phyloP scores from a whole-genome alignment of 2,797 vertebrate species.

The Tinamus major region DNA sequence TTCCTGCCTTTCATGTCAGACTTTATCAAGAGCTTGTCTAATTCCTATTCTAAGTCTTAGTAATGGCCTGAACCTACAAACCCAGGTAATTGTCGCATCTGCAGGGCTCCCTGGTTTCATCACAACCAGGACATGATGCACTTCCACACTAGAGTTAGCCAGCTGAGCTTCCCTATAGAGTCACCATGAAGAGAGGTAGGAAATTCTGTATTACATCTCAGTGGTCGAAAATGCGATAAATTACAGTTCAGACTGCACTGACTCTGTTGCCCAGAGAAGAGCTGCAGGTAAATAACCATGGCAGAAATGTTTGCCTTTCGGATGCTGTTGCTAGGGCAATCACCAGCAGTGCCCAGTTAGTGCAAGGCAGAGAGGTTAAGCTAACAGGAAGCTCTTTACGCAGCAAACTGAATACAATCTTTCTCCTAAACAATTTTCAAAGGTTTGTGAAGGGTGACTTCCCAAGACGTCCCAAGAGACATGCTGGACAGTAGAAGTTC shows the following conservation, averaged over 20 bases:
- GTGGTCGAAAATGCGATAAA: not conserved
- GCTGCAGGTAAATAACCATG: not conserved
- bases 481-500: not conserved
- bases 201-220: not conserved
- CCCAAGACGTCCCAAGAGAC: not conserved
- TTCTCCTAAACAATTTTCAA: not conserved
- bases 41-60: not conserved
- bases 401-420: not conserved
- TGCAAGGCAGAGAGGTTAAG: rapidly evolving
- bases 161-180: not conserved
- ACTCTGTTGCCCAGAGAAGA: not conserved
- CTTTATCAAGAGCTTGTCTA: not conserved
- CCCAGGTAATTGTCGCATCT: not conserved
- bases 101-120: not conserved
- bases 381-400: not conserved
- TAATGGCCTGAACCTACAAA: not conserved
- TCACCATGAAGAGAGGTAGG: not conserved
- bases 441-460: not conserved
- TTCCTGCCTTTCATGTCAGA: not conserved
- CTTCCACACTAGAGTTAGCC: not conserved
- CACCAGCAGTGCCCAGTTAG: not conserved
- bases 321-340: not conserved
- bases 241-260: not conserved
- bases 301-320: not conserved
- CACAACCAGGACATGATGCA: not conserved